Percentiles rank a stretch among this genome's conserved stretches.
Conservation (phyloP, 2,888 invertebrate genomes). For the Seira sanloemensis region DNA sequence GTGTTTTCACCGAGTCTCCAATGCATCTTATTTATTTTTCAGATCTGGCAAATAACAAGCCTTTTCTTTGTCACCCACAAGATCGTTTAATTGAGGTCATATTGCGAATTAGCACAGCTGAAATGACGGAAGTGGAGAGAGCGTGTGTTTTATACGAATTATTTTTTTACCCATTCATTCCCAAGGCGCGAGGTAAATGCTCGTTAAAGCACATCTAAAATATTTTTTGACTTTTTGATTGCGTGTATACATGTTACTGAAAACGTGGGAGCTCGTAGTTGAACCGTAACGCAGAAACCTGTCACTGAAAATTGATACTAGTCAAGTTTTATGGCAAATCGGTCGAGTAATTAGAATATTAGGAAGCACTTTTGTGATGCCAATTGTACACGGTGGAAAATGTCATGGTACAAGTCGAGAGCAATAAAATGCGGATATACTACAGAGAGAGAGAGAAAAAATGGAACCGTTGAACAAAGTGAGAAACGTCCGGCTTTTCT, state of each 20-base stretch:
- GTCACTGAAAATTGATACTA: conserved; percentile 36
- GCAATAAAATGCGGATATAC: conserved; percentile 2
- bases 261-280: too few species aligned
- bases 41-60: too few species aligned
- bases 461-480: not conserved
- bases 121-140: conserved; percentile 44
- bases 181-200: too few species aligned
- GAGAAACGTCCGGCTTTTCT: not conserved
- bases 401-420: conserved; percentile 10
- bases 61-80: too few species aligned
- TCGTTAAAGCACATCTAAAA: too few species aligned
- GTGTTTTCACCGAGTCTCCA: too few species aligned
- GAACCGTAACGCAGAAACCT: not conserved
- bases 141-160: conserved; percentile 9
- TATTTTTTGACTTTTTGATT: too few species aligned
- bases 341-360: conserved; percentile 54
- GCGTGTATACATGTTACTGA: too few species aligned
- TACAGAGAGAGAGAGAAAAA: conserved; percentile 7
- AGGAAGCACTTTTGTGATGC: conserved; percentile 42
- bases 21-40: too few species aligned
- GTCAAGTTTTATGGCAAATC: conserved; percentile 54
- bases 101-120: too few species aligned
- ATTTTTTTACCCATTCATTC: too few species aligned
- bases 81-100: too few species aligned
- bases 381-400: conserved; percentile 38